Evolutionary conservation across 2,113 vertebrate species (phyloP).

Genomic region (Cardinalis cardinalis): DNA sequence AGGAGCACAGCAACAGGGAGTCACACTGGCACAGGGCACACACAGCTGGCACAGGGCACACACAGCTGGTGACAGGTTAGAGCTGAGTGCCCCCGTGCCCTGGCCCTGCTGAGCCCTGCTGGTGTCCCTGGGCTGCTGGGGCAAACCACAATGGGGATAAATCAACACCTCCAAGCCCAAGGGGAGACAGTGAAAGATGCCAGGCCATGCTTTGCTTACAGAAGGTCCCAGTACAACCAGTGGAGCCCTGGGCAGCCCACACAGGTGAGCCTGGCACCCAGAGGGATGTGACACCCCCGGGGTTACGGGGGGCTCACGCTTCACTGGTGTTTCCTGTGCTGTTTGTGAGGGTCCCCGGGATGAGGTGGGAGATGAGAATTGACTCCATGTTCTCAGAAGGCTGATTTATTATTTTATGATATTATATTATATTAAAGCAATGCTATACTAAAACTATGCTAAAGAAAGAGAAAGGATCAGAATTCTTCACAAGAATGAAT

Average conservation of each 20-base stretch:
- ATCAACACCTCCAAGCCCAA: background rate
- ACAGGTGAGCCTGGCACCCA: background rate
- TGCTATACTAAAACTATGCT: too few relatives aligned
- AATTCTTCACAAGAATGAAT: too few relatives aligned
- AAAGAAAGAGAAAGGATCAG: too few relatives aligned
- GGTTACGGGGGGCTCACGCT: background rate
- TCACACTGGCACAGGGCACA: background rate
- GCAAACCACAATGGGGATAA: background rate
- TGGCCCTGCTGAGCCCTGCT: background rate
- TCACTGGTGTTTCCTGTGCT: background rate
- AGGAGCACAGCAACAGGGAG: accelerated
- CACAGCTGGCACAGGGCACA: background rate
- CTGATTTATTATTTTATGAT: too few relatives aligned
- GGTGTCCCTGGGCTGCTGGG: background rate
- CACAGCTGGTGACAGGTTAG: accelerated
- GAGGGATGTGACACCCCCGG: background rate
- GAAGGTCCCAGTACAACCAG: background rate
- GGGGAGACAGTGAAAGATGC: background rate
- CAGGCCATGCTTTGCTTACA: background rate
- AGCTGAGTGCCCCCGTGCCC: background rate
- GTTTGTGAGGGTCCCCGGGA: too few relatives aligned
- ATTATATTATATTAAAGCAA: too few relatives aligned
- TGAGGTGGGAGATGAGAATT: too few relatives aligned
- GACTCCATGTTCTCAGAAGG: too few relatives aligned
- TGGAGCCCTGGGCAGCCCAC: background rate